Percentiles rank a stretch among this genome's conserved stretches.
Evolutionary conservation across 1,140 invertebrate species (phyloP).

Genomic region (Periplaneta americana): DNA sequence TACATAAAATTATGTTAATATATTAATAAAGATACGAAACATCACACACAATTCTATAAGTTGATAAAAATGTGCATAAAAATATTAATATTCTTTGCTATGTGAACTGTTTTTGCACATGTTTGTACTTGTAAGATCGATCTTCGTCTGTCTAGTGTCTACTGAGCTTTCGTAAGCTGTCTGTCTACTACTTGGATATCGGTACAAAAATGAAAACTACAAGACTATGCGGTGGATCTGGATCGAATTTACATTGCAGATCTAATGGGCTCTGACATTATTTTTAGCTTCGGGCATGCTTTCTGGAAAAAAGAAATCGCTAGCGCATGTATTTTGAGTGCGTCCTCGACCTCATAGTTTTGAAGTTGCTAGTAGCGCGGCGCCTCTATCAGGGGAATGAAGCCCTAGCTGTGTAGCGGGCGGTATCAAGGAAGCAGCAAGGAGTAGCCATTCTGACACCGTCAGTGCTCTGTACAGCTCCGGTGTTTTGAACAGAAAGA

Average conservation of each 20-base stretch:
- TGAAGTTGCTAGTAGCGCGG: neutral
- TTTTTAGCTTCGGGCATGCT: neutral
- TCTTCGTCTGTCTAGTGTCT: neutral
- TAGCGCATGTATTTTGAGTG: neutral
- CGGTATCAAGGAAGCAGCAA: neutral
- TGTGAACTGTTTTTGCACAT: neutral
- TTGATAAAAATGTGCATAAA: no score
- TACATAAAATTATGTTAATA: no score
- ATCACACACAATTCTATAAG: no score
- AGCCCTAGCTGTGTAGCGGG: neutral
- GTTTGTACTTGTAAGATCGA: neutral
- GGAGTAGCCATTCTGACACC: neutral
- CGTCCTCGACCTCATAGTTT: neutral
- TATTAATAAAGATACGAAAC: no score
- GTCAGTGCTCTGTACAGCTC: neutral
- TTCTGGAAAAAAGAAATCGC: no score
- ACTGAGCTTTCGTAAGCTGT: neutral
- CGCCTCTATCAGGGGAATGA: neutral
- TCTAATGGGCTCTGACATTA: neutral
- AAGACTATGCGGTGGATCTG: neutral
- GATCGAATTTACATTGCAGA: neutral
- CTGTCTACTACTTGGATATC: no score
- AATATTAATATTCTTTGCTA: neutral
- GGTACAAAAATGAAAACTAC: no score
- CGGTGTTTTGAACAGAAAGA: neutral